These are phyloP conservation scores for Ceyx cyanopectus DNA, from an alignment of 2,113 vertebrate species.

Conservation along the genomic window DNA sequence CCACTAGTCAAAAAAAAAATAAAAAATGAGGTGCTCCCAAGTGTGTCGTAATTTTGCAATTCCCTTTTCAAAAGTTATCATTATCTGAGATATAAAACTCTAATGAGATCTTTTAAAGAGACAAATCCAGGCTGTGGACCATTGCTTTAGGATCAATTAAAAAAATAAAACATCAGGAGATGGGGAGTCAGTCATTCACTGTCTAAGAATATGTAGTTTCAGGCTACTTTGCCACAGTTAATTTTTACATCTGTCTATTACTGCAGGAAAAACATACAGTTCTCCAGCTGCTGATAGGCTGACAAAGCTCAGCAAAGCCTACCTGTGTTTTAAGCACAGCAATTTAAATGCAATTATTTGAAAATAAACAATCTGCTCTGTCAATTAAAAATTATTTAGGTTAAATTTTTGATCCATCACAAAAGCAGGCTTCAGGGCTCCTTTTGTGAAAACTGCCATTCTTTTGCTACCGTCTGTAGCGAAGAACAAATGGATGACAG, in stretches of 20 bases:
- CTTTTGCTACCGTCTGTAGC: accelerated
- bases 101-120: not conserved
- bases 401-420: slow-evolving; percentile 45
- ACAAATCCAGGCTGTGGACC: not conserved
- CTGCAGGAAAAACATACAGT: not conserved
- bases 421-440: not conserved
- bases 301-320: slow-evolving; percentile 41
- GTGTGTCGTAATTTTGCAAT: not conserved
- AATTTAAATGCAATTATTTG: slow-evolving; percentile 66
- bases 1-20: not conserved
- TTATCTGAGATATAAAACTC: not conserved
- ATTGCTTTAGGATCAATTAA: not conserved
- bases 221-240: not conserved
- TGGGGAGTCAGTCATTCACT: not conserved
- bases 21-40: not conserved
- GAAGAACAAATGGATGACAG: not conserved
- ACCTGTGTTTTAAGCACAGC: slow-evolving; percentile 62
- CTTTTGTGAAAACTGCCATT: not conserved
- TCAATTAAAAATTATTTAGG: slow-evolving; percentile 74
- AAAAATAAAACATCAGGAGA: not conserved
- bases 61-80: not conserved
- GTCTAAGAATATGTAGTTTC: not conserved
- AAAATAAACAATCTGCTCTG: slow-evolving; percentile 71
- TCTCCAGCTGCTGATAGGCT: slow-evolving; percentile 21
- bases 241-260: slow-evolving; percentile 14